Evolutionary conservation across 2,113 vertebrate species (phyloP).

Genomic region (Rhea pennata): DNA sequence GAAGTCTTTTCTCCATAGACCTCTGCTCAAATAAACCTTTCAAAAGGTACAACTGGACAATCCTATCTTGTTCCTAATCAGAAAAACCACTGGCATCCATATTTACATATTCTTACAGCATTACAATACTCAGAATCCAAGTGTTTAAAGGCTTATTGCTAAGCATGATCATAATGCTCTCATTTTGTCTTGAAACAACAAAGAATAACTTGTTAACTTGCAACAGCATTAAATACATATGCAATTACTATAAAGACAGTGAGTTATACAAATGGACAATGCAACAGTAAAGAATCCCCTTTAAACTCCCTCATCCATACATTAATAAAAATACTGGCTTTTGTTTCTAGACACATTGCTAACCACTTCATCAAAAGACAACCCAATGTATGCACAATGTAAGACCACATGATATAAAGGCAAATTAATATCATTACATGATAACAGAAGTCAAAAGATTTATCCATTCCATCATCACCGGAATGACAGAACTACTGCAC

Average conservation of each 20-base stretch:
- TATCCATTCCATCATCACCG: neutral
- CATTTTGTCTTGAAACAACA: neutral
- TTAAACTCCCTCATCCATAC: neutral
- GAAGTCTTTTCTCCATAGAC: neutral
- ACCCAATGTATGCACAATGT: neutral
- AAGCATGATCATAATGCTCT: neutral
- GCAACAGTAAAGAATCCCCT: neutral
- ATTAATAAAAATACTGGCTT: neutral
- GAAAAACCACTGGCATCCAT: neutral
- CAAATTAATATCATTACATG: neutral
- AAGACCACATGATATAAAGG: neutral
- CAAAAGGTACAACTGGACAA: neutral
- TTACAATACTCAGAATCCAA: neutral
- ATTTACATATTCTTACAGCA: neutral
- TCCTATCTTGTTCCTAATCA: neutral
- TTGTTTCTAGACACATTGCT: neutral
- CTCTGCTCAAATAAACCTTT: accelerated
- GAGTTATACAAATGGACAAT: neutral
- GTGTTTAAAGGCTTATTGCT: neutral
- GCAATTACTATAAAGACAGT: neutral
- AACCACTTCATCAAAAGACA: neutral
- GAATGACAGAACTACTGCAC: neutral
- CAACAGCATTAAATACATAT: neutral
- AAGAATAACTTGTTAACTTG: neutral
- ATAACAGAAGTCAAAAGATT: neutral